Conservation (phyloP, 2,113 vertebrate species). For the Sturnus vulgaris region DNA sequence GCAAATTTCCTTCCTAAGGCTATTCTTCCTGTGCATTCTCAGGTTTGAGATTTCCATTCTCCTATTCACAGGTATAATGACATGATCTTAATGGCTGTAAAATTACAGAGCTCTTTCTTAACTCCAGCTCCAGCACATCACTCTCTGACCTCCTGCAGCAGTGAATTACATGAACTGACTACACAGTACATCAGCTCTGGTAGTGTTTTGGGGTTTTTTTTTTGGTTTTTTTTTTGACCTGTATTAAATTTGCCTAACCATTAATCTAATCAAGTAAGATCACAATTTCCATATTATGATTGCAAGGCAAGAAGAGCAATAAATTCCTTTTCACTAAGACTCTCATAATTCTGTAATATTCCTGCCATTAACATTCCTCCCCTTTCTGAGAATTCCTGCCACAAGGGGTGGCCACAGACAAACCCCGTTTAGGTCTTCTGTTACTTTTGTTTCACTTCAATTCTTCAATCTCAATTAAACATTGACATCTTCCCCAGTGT, state of each 20-base stretch:
- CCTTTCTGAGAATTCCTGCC: neutral
- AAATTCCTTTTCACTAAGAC: constrained; percentile 8
- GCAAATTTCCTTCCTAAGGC: constrained; percentile 32
- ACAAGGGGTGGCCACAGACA: neutral
- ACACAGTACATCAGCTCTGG: constrained; percentile 14
- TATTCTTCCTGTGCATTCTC: constrained; percentile 6
- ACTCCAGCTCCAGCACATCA: constrained; percentile 35
- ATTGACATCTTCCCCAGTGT: neutral
- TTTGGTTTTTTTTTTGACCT: constrained; percentile 18
- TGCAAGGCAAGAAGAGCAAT: neutral
- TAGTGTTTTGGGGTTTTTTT: neutral
- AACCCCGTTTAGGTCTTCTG: neutral
- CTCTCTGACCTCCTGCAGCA: constrained; percentile 45
- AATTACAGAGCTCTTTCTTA: constrained; percentile 63
- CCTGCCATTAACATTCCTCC: neutral
- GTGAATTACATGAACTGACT: constrained; percentile 57
- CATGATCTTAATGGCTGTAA: constrained; percentile 59
- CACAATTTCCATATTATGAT: constrained; percentile 6
- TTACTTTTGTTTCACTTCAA: neutral
- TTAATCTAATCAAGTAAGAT: constrained; percentile 57
- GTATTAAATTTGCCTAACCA: constrained; percentile 50
- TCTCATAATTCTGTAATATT: neutral
- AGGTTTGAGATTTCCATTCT: constrained; percentile 29
- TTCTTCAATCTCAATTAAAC: constrained; percentile 33
- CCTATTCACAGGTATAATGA: constrained; percentile 44